Evolutionary conservation across 2,888 invertebrate genomes (phyloP), one percentile per base, ranked within the genome.

Genomic region (Orthosia cruda): DNA sequence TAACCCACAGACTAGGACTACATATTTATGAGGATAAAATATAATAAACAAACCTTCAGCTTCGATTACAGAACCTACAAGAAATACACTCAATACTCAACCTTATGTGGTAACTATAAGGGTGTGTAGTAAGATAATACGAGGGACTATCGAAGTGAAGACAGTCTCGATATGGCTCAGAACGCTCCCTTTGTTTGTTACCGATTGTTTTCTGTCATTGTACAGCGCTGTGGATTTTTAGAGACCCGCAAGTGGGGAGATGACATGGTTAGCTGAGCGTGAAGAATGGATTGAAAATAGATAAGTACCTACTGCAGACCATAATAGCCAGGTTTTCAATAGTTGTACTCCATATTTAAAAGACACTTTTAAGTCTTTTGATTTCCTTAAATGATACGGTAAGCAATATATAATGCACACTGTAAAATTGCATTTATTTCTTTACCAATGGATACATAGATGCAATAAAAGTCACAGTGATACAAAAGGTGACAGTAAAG

Each of bases 1-100:
- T 71, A 72, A 71, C 82, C 73, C 76, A 68, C 73, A 80, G 77
- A 45, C 73, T 73, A 90, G 89, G 80, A 88, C 88, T 92, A 91
- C 92, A 93, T 93, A 92, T 92, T 92, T 92, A 92, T 92, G 91
- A 92, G 87, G 82, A 81, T 79, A 72, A 71, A 86, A 74, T 70
- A 77, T 84, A 80, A 83, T 83, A 85, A 87, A 87, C 81, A 82
- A 82, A 76, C 65, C 75, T 84, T 67, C 67, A 74, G 74, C 58
- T 57, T 54, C 74, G 65, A 80, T 78, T 74, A 59, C 54, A 71
- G 66, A 69, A 49, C 57, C 65, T 65, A 47, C 12, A 59, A 80
- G 66, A 69, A 59, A 62, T 49, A 45, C 18, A 67, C 15, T 45
- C 0, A 32, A 85, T 65, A 66, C 70, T 75, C 65, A 26, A 74